A percentile compares a stretch with the other conserved stretches of the same genome.
These are phyloP conservation scores for Bucco capensis DNA, from an alignment of 2,113 vertebrate species.

Conservation along the genomic window DNA sequence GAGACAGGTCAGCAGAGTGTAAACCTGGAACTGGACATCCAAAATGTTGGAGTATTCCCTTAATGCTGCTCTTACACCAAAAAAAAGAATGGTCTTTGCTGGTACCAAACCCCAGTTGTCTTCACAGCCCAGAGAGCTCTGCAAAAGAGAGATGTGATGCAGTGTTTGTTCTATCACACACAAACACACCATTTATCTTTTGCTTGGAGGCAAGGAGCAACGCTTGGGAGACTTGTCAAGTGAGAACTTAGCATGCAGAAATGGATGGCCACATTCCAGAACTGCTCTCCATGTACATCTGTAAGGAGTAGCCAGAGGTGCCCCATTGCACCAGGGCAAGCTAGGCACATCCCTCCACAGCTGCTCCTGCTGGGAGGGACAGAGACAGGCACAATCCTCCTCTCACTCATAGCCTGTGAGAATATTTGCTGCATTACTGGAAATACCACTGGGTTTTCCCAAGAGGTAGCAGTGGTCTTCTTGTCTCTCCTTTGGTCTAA, in stretches of 20 bases:
- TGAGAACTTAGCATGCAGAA: fast-evolving
- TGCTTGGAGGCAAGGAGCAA: neutral
- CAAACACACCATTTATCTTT: neutral
- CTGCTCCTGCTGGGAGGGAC: neutral
- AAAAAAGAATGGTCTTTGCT: neutral
- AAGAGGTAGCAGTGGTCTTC: neutral
- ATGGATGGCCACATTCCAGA: fast-evolving
- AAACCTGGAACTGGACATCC: neutral
- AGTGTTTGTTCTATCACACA: neutral
- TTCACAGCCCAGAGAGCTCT: neutral
- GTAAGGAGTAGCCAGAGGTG: neutral
- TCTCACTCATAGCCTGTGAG: neutral
- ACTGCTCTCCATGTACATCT: neutral
- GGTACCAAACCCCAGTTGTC: neutral
- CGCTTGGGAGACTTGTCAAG: neutral
- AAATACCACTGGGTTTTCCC: neutral
- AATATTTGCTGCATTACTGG: neutral
- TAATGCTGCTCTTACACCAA: neutral
- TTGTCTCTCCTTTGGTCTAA: neutral
- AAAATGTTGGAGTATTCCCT: neutral
- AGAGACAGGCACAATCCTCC: neutral
- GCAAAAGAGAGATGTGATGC: neutral
- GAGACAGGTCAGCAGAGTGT: neutral
- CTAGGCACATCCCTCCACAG: neutral
- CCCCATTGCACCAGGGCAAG: neutral